Evolutionary conservation across 2,113 vertebrate genomes (phyloP), one percentile per base, ranked within the genome.

Genomic region (Silurus asotus): DNA sequence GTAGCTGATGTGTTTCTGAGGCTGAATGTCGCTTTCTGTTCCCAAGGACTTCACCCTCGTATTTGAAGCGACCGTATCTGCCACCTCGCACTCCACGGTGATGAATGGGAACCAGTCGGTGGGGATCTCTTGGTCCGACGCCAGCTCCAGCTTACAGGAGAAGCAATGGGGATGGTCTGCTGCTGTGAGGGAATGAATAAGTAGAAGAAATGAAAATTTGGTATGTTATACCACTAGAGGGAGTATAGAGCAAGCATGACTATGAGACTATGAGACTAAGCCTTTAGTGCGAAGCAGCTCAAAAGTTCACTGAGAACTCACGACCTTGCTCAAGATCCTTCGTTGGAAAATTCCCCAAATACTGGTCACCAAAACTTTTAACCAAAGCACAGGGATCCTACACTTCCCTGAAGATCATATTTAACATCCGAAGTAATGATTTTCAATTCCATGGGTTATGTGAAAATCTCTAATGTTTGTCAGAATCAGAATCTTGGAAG

Each of bases 91-190:
- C 92, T 97, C 96, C 91, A 99, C 94, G 0, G 95, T 96, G 86
- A 97, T 96, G 87, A 96, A 98, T 0, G 97, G 97, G 83, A 97
- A 95, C 97, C 98, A 99, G 89, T 97, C 96, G 5, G 90, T 95
- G 0, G 98, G 98, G 76, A 99, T 96, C 92, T 99, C 97, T 92
- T 98, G 97, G 93, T 99, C 97, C 20, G 98, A 99, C 53, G 97
- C 97, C 6, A 99, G 96, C 88, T 99, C 97, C 23, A 99, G 93
- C 90, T 97, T 99, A 92, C 97, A 99, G 76, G 96, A 97, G 87
- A 99, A 94, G 78, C 96, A 98, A 87, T 99, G 97, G 25, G 96
- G 97, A 85, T 98, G 97, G 91, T 97, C 96, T 84, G 95, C 93
- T 85, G 96, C 98, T 99, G 93, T 75, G 88, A 28, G 19, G 3